Evolutionary conservation across 2,888 invertebrate species (phyloP), one percentile per base, ranked within the genome.

Genomic region (Phalera bucephala): DNA sequence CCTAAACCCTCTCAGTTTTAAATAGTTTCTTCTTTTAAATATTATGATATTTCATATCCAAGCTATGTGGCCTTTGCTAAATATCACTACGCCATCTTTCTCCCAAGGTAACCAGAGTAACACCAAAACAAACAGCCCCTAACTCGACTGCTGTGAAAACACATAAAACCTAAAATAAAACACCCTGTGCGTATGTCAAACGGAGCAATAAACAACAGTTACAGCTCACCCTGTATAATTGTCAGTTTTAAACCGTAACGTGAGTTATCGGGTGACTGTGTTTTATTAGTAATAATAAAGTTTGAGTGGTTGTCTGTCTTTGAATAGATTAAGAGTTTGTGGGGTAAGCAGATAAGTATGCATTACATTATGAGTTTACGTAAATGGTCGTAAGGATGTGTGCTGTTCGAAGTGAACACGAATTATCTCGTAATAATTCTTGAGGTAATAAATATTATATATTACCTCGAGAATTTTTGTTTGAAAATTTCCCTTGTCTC

Each of bases 101-200:
- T 28, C 22, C 7, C 9, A 33, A 27, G 26, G 14, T 33, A 53
- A 44, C 23, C 43, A 47, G 27, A 28, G 23, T 27, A 47, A 14
- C 37, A 52, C 34, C 30, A 46, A 48, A 58, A 65, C 59, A 60
- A 37, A 40, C 28, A 13, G 5, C 9, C 53, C 46, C 33, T 49
- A 45, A 53, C 56, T 38, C 52, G 55, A 72, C 72, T 72, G 70
- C 70, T 77, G 79, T 72, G 60, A 73, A 80, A 80, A 80, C 78
- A 80, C 73, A 80, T 80, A 72, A 80, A 79, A 62, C 64, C 61
- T 45, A 72, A 80, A 80, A 80, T 80, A 78, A 69, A 65, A 60
- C 70, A 62, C 58, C 35, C 58, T 66, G 55, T 59, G 63, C 52
- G 68, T 71, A 70, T 64, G 72, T 73, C 74, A 72, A 70, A 67